These are phyloP conservation scores for Pentalonia nigronervosa DNA, from an alignment of 1,140 invertebrate species.

Conservation along the genomic window DNA sequence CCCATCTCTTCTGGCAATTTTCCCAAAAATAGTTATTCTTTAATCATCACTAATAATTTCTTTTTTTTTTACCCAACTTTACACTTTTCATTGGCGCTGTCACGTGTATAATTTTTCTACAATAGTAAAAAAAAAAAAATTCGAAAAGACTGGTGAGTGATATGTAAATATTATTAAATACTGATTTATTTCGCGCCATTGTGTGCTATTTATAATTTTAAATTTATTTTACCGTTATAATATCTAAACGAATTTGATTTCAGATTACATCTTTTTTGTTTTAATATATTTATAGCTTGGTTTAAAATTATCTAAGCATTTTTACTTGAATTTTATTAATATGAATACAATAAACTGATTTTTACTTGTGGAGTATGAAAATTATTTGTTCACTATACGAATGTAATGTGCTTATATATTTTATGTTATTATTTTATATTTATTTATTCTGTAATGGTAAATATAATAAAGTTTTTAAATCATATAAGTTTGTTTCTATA, in stretches of 20 bases:
- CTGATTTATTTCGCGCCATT: constrained; percentile 26
- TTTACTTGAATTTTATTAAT: background rate
- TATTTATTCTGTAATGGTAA: background rate
- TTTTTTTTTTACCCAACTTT: constrained; percentile 4
- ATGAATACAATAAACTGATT: background rate
- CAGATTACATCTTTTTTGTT: background rate
- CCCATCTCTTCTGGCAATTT: constrained; percentile 30
- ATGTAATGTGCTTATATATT: background rate
- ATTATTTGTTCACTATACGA: background rate
- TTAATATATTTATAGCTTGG: background rate
- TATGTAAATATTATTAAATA: constrained; percentile 30
- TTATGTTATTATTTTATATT: background rate
- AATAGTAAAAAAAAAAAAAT: constrained; percentile 19
- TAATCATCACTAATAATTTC: background rate
- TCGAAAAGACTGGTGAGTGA: constrained; percentile 21
- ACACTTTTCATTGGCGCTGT: constrained; percentile 1
- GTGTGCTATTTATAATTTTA: background rate
- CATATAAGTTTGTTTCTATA: background rate
- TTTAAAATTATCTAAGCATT: background rate
- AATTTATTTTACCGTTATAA: too few relatives aligned
- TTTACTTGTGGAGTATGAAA: background rate
- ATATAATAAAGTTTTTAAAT: background rate
- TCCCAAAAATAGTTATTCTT: constrained; percentile 33
- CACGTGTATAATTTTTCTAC: background rate
- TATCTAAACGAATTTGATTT: background rate